phyloP scores from a whole-genome alignment of 2,113 vertebrate species.

The Phoenicopterus ruber region DNA sequence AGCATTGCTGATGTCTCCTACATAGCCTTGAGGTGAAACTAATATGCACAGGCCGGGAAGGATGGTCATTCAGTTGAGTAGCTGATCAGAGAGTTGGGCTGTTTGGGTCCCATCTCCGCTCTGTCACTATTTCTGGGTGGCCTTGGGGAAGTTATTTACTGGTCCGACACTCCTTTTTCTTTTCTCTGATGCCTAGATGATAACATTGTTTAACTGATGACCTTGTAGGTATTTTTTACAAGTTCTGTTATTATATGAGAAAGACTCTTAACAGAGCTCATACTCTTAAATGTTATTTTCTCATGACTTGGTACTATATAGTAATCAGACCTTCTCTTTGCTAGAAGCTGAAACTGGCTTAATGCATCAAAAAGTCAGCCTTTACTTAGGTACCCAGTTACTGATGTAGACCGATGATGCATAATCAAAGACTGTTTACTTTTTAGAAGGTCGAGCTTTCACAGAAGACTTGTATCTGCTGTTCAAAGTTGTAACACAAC shows the following conservation, averaged over 20 bases:
- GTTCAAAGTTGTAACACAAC: neutral
- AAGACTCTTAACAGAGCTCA: neutral
- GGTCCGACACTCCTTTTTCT: neutral
- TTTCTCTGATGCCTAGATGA: neutral
- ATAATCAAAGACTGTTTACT: neutral
- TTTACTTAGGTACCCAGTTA: neutral
- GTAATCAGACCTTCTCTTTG: neutral
- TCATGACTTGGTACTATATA: neutral
- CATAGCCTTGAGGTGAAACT: neutral
- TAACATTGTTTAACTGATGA: neutral
- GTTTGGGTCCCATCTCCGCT: neutral
- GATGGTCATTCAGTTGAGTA: neutral
- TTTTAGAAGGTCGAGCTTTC: neutral
- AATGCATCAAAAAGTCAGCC: neutral
- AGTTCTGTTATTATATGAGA: neutral
- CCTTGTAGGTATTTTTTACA: neutral
- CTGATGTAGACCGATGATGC: neutral
- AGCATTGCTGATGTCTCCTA: neutral
- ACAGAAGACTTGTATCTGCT: neutral
- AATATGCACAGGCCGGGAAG: neutral
- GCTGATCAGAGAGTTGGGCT: neutral
- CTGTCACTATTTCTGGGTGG: neutral
- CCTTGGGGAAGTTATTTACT: neutral
- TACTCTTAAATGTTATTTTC: neutral
- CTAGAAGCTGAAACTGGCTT: neutral